These are phyloP conservation scores for Strigamia maritima DNA, from an alignment of 2,888 invertebrate genomes.

Conservation along the genomic window DNA sequence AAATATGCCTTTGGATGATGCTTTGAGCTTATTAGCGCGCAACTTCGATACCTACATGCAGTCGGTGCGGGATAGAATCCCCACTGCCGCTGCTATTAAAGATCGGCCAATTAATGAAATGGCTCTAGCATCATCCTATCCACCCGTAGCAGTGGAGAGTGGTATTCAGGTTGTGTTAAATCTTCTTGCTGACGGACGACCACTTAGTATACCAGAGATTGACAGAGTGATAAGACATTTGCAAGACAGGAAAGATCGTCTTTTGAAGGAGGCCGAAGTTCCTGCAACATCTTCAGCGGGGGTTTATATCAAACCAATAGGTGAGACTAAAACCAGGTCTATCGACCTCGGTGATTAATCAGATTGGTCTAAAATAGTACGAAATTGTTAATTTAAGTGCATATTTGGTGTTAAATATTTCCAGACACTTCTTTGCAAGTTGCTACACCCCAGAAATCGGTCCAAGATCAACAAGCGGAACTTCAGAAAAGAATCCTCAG, in stretches of 20 bases:
- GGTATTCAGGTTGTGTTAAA: slow-evolving; percentile 66
- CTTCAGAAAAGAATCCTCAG: slow-evolving; percentile 74
- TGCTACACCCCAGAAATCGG: neutral
- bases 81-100: slow-evolving; percentile 40
- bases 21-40: slow-evolving; percentile 68
- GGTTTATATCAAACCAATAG: slow-evolving; percentile 9
- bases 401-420: neutral
- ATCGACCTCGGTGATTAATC: neutral
- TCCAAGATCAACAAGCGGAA: slow-evolving; percentile 59
- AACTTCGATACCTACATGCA: slow-evolving; percentile 52
- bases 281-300: neutral
- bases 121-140: slow-evolving; percentile 50
- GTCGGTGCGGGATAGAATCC: slow-evolving; percentile 36
- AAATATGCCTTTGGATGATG: slow-evolving; percentile 93
- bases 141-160: slow-evolving; percentile 50
- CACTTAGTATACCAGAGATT: slow-evolving; percentile 72
- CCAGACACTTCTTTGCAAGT: neutral
- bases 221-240: slow-evolving; percentile 70
- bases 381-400: too few species aligned
- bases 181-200: slow-evolving; percentile 75
- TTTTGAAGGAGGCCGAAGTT: slow-evolving; percentile 24
- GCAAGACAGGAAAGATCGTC: slow-evolving; percentile 69
- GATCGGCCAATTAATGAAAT: slow-evolving; percentile 43
- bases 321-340: neutral
- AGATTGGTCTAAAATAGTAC: too few species aligned